Evolutionary conservation across 2,888 invertebrate genomes (phyloP).

Genomic region (Unio pictorum): DNA sequence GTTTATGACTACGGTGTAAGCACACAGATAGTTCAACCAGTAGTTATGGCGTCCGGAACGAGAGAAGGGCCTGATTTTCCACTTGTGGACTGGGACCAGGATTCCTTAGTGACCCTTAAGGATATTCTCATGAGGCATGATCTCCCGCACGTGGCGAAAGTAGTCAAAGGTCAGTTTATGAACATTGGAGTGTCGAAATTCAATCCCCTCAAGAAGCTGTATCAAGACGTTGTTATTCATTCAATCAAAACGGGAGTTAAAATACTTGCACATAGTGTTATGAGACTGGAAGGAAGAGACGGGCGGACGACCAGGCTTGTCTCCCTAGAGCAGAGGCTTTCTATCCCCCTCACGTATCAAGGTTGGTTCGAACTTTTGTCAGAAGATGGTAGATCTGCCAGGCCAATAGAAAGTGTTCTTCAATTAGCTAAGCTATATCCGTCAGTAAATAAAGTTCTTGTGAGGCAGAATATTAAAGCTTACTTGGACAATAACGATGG

Average conservation of each 20-base stretch:
- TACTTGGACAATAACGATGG: slow-evolving; percentile 59
- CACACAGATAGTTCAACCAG: too few relatives aligned
- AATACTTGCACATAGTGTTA: slow-evolving; percentile 73
- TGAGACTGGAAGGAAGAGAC: slow-evolving; percentile 37
- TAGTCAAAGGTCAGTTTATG: slow-evolving; percentile 94
- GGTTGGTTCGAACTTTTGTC: slow-evolving; percentile 95
- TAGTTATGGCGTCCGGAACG: too few relatives aligned
- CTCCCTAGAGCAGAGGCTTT: slow-evolving; percentile 76
- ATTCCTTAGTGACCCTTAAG: slow-evolving; percentile 58
- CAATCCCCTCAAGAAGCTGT: slow-evolving; percentile 73
- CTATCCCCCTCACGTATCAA: slow-evolving; percentile 90
- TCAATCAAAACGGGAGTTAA: slow-evolving; percentile 83
- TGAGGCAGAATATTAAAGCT: slow-evolving; percentile 76
- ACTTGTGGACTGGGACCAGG: slow-evolving; percentile 35
- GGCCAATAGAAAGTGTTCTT: slow-evolving; percentile 89
- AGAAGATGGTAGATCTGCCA: slow-evolving; percentile 92
- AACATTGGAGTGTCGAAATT: slow-evolving; percentile 88
- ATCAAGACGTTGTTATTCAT: slow-evolving; percentile 88
- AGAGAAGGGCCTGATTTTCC: slow-evolving; percentile 25
- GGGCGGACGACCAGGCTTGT: slow-evolving; percentile 39
- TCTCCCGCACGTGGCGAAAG: slow-evolving; percentile 89
- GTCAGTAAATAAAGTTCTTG: slow-evolving; percentile 76
- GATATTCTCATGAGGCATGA: slow-evolving; percentile 79
- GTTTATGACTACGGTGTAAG: too few relatives aligned
- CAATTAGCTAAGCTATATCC: slow-evolving; percentile 79